Evolutionary conservation across 2,113 vertebrate species (phyloP), one percentile per base, ranked within the genome.

Genomic region (Rostratula benghalensis): DNA sequence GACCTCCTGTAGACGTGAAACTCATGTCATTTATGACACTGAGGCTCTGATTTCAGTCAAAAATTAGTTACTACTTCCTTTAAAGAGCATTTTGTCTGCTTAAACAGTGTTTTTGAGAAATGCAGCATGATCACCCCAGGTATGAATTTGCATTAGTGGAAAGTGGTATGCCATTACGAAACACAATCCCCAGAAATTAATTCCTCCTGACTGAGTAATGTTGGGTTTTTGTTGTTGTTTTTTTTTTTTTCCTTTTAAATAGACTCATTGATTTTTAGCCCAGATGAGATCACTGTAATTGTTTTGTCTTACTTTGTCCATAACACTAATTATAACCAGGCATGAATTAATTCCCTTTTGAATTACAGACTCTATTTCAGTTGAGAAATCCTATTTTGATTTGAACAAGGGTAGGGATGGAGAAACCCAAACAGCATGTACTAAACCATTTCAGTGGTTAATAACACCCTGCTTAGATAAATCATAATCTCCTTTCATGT

Each of bases 231-330:
- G 59, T 10, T 14, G 15, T 39, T 24, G 25, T 10, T 6, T 50
- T 9, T 7, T 21, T 6, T 23, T 71, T 43, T 39, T 43, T 7
- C 19, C 41, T 71, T 85, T 90, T 73, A 79, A 87, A 89, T 33
- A 92, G 83, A 60, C 35, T 69, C 37, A 85, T 95, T 2, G 33
- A 70, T 93, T 94, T 94, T 85, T 82, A 94, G 67, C 25, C 70
- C 93, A 89, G 78, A 90, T 76, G 87, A 91, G 74, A 89, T 65
- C 78, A 83, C 84, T 83, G 71, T 54, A 95, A 95, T 93, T 92
- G 78, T 85, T 91, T 93, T 93, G 78, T 88, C 78, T 94, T 78
- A 83, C 78, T 96, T 94, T 84, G 67, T 85, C 22, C 37, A 1
- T 69, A 80, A 69, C 70, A 76, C 53, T 74, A 90, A 61, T 96